A percentile compares a stretch with the other conserved stretches of the same genome.
Evolutionary conservation across 2,797 vertebrate species (phyloP).

Genomic region (Choloepus didactylus): DNA sequence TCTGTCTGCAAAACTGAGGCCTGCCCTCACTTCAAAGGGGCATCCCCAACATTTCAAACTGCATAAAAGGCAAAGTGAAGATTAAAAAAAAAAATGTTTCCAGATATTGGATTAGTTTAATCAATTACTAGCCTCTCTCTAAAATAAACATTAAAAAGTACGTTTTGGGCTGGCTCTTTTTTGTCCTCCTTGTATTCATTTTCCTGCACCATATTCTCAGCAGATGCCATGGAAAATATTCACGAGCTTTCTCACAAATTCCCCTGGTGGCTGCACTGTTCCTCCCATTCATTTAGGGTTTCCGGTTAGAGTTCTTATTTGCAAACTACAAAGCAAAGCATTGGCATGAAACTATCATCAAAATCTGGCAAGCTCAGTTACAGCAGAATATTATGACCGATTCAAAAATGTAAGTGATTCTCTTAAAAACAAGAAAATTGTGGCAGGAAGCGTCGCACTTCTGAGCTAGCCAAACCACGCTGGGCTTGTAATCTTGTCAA

Average conservation of each 20-base stretch:
- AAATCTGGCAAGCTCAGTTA: slow-evolving; percentile 20
- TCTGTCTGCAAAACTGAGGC: slow-evolving; percentile 80
- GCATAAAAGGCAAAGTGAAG: slow-evolving; percentile 80
- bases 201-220: slow-evolving; percentile 72
- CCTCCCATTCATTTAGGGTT: slow-evolving; percentile 27
- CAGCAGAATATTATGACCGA: not conserved
- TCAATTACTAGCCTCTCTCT: slow-evolving; percentile 79
- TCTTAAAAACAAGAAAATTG: slow-evolving; percentile 20
- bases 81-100: slow-evolving; percentile 80
- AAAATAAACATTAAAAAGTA: slow-evolving; percentile 77
- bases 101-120: slow-evolving; percentile 83
- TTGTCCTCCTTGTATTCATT: slow-evolving; percentile 57
- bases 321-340: not conserved
- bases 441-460: not conserved
- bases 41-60: slow-evolving; percentile 77
- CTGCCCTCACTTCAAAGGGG: slow-evolving; percentile 81
- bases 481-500: not conserved
- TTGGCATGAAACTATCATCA: not conserved
- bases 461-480: not conserved
- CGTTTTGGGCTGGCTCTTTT: slow-evolving; percentile 65
- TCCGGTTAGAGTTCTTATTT: not conserved
- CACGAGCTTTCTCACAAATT: slow-evolving; percentile 52
- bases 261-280: not conserved
- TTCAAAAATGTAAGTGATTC: slow-evolving; percentile 41
- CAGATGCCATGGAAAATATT: slow-evolving; percentile 79